Base-by-base conservation (phyloP, 2,113 vertebrate species). In the Pelodiscus sinensis region DNA sequence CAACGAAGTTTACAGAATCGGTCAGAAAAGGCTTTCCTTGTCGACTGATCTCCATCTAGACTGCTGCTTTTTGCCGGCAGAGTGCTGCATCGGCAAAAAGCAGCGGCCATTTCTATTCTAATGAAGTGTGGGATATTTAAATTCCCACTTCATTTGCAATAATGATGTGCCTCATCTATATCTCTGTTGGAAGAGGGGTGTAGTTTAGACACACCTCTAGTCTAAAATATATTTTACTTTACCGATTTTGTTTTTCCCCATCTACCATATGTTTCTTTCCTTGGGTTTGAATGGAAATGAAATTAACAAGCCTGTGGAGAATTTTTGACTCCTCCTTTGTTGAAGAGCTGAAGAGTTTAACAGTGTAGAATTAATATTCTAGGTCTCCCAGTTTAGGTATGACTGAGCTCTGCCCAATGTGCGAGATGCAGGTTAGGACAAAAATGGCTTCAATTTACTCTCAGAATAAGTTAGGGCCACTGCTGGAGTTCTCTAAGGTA, bases 361-460 rank as follows among this genome's bases (percentile, higher is more conserved):
- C 6, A 0, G 27, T 82, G 83, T 56, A 71, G 58, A 79, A 88
- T 84, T 85, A 55, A 27, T 1, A 0, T 85, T 4, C 0, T 56
- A 35, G 29, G 10, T 90, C 38, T 27, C 35, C 80, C 62, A 44
- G 9, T n/a, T 29, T 38, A 27, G 77, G 31, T 54, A 78, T 82
- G 54, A 25, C 0, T 0, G 84, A 65, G 54, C 85, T 52, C 10
- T n/a, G 54, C 12, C 68, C 29, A 73, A 85, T 88, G 81, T 51
- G 57, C 0, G 1, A 90, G 62, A n/a, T 24, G 18, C 8, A 0
- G 16, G 54, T 60, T 52, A 51, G 79, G 51, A 82, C 84, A 83
- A 35, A 82, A 62, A 73, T 79, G 58, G 27, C 83, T 11, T 78
- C 56, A n/a, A 3, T 29, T 81, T 55, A 13, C 51, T 0, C 24